Conservation (phyloP, 1,140 invertebrate species). For the Drosophila cardini region DNA sequence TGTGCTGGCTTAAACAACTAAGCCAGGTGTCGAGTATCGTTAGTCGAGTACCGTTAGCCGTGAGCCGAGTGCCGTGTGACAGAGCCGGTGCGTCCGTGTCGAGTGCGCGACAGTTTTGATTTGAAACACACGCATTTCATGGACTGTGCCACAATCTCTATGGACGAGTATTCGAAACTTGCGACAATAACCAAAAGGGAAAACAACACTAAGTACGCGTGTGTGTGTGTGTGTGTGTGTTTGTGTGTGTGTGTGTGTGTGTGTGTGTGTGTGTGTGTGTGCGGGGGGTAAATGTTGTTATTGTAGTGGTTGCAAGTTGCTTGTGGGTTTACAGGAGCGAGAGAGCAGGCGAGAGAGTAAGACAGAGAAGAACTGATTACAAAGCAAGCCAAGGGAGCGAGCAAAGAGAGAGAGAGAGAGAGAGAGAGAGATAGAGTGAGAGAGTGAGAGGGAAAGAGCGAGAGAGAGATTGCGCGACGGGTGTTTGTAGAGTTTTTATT, state of each 20-base stretch:
- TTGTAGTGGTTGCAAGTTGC: constrained; percentile 69
- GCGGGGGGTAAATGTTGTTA: constrained; percentile 39
- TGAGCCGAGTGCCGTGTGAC: constrained; percentile 35
- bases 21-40: constrained; percentile 5
- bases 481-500: constrained; percentile 71
- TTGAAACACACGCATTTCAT: constrained; percentile 70
- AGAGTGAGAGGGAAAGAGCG: not conserved
- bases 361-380: not conserved
- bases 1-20: constrained; percentile 19
- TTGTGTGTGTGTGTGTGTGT: constrained; percentile 11
- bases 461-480: constrained; percentile 43
- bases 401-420: constrained; percentile 22
- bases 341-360: constrained; percentile 4
- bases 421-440: not conserved
- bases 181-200: constrained; percentile 64
- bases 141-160: constrained; percentile 50
- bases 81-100: constrained; percentile 76
- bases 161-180: constrained; percentile 73
- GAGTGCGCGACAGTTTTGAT: constrained; percentile 81
- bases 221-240: too few relatives aligned
- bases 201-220: constrained; percentile 63
- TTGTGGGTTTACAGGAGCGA: constrained; percentile 33
- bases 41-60: constrained; percentile 5
- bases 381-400: constrained; percentile 17
- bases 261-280: constrained; percentile 22